Evolutionary conservation across 2,113 vertebrate species (phyloP).

Genomic region (Pygoscelis adeliae): DNA sequence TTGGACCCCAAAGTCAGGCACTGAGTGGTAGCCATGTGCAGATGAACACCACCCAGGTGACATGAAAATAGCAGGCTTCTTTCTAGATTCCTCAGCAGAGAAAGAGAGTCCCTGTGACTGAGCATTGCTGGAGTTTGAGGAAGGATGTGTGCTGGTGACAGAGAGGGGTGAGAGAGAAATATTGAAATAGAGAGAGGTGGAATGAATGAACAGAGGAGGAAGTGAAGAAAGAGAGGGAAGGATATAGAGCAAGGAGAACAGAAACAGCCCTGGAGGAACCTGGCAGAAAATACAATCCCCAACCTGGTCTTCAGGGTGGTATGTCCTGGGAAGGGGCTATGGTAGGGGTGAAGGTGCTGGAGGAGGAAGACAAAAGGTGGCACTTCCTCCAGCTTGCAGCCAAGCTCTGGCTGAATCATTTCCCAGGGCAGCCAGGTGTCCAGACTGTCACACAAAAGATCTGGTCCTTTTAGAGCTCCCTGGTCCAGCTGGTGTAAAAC

Average conservation of each 20-base stretch:
- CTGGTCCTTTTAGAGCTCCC: not conserved
- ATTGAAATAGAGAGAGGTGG: not conserved
- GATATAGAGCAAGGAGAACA: not conserved
- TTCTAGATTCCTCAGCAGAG: not conserved
- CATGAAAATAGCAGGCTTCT: not conserved
- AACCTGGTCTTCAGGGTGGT: not conserved
- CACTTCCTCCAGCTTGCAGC: not conserved
- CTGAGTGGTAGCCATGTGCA: fast-evolving
- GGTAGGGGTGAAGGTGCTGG: not conserved
- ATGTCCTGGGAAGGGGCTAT: not conserved
- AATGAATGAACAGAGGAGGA: not conserved
- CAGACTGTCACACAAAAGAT: not conserved
- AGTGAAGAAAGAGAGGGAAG: not conserved
- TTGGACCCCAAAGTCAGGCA: not conserved
- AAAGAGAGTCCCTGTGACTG: not conserved
- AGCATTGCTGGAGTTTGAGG: fast-evolving
- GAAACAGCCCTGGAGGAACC: not conserved
- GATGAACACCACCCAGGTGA: not conserved
- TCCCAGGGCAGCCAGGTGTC: not conserved
- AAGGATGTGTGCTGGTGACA: not conserved
- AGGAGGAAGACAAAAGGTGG: not conserved
- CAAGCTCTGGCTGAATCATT: not conserved
- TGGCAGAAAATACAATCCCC: not conserved
- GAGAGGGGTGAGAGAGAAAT: not conserved
- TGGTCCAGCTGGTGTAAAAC: not conserved